Evolutionary conservation across 2,113 vertebrate genomes (phyloP), one percentile per base, ranked within the genome.

Genomic region (Noctilio leporinus): DNA sequence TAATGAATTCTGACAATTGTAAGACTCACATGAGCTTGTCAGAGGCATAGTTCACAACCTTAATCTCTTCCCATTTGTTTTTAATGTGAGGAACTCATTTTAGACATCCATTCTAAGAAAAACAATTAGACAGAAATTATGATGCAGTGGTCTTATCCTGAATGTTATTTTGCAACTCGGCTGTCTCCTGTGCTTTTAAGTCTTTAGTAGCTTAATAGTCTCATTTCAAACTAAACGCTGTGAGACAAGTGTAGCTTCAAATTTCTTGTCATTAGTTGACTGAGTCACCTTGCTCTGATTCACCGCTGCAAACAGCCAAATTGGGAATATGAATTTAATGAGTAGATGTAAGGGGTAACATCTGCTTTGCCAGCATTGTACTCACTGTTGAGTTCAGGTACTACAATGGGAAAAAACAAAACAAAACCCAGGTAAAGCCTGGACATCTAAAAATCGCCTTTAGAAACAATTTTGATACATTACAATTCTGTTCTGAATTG

Each of bases 401-500:
- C 26, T 92, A 28, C 47, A 96, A 95, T 62, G 14, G 86, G 91
- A 75, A 67, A 28, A 16, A 76, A n/a, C 19, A 47, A 72, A 19
- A 19, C 78, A 85, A 62, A 51, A n/a, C n/a, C n/a, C 28, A 87
- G 82, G 35, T 38, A 85, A 94, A 64, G 5, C 33, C 76, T 91
- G 38, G 51, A 12, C 22, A 93, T 62, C 49, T 72, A 73, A 97
- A 95, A 73, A 89, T 70, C 75, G 96, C 33, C 24, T 84, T 94
- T 62, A 64, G 43, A 59, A 73, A 95, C 89, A 89, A 47, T 92
- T 95, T 95, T 95, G 84, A 80, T 97, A 95, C 85, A 59, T 92
- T 89, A 70, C 45, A 97, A 89, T 95, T 94, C 40, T 97, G 80
- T 92, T 97, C 95, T 97, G 97, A 96, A 86, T 97, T 95, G 89